Conservation (phyloP, 2,888 invertebrate genomes). For the Ephialtes manifestator region DNA sequence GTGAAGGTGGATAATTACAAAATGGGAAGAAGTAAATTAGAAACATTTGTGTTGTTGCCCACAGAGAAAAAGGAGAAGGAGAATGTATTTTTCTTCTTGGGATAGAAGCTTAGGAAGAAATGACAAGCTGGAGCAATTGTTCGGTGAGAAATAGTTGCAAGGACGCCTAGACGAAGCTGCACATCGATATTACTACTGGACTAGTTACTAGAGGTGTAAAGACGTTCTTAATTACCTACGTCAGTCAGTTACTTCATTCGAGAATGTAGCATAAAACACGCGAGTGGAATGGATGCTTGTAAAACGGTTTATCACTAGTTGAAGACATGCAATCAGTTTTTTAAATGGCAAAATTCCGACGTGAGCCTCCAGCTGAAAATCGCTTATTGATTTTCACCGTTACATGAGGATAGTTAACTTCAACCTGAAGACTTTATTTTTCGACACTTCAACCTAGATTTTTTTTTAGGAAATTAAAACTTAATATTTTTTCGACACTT, state of each 20-base stretch:
- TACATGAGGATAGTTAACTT: no score
- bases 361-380: no score
- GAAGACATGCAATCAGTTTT: neutral
- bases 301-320: neutral
- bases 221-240: conserved; percentile 1
- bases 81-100: conserved; percentile 32
- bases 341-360: neutral
- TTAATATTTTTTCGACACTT: no score
- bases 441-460: no score
- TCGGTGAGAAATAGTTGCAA: conserved; percentile 13
- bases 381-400: no score
- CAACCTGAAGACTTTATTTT: no score
- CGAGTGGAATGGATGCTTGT: neutral
- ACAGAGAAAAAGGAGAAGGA: conserved; percentile 11
- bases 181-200: neutral
- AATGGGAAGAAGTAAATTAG: conserved; percentile 63
- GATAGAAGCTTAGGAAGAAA: conserved; percentile 32
- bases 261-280: neutral
- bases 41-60: conserved; percentile 15
- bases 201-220: neutral
- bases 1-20: conserved; percentile 54
- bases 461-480: no score
- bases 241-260: neutral
- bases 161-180: neutral
- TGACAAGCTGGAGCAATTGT: conserved; percentile 22